These are phyloP conservation scores for Oreonectes daqikongensis DNA, from an alignment of 2,797 vertebrate species.

Conservation along the genomic window DNA sequence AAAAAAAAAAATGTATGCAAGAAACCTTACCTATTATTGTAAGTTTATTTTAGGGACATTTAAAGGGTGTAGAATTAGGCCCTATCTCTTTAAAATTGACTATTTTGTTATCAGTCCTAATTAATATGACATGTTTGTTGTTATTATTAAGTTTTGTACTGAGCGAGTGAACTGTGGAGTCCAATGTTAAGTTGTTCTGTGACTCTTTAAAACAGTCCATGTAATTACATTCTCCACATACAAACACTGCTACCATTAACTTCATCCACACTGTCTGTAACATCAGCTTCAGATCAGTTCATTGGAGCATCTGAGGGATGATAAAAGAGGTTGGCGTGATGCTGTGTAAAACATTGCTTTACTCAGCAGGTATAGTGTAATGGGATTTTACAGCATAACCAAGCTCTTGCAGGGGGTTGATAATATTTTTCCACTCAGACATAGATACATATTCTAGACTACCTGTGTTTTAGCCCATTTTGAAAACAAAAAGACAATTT, in stretches of 20 bases:
- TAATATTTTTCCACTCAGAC: constrained; percentile 39
- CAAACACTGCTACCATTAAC: neutral
- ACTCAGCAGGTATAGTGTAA: constrained; percentile 50
- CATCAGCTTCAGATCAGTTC: constrained; percentile 2
- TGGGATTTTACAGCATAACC: constrained; percentile 49
- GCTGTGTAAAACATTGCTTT: constrained; percentile 42
- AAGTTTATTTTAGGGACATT: too few relatives aligned
- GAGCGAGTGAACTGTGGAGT: constrained; percentile 1
- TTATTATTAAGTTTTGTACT: neutral
- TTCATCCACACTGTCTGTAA: neutral
- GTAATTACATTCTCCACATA: constrained; percentile 20
- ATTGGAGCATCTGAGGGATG: constrained; percentile 23
- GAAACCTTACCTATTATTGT: too few relatives aligned
- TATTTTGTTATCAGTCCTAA: neutral
- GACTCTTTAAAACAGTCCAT: constrained; percentile 5
- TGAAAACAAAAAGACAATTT: neutral
- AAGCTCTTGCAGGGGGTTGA: constrained; percentile 25
- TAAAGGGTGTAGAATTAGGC: too few relatives aligned
- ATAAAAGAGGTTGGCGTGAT: constrained; percentile 14
- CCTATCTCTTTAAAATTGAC: too few relatives aligned
- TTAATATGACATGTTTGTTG: neutral
- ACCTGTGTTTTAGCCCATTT: constrained; percentile 9
- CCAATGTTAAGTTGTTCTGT: neutral
- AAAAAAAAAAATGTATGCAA: too few relatives aligned
- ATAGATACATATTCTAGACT: constrained; percentile 19